Evolutionary conservation across 2,888 invertebrate species (phyloP), one percentile per base, ranked within the genome.

Genomic region (Platerodrilus igneus): DNA sequence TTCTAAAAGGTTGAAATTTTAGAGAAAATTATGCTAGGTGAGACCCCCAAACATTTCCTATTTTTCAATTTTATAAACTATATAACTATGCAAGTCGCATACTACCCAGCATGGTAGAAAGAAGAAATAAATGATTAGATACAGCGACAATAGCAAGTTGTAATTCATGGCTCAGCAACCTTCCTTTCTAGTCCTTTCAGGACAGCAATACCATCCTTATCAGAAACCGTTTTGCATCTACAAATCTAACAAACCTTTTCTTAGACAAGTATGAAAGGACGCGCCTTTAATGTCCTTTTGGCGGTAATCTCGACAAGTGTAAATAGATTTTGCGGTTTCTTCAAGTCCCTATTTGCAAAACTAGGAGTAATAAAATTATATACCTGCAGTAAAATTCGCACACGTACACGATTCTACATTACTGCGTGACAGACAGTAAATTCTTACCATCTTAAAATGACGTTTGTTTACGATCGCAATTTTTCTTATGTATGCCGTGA

Each of bases 81-180:
- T n/a, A n/a, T n/a, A n/a, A n/a, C n/a, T n/a, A n/a, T n/a, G n/a
- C 41, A 37, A 41, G 46, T 42, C 42, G 35, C 35, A n/a, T n/a
- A n/a, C n/a, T n/a, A n/a, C n/a, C n/a, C n/a, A n/a, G n/a, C 23
- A 41, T 47, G 47, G 32, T 32, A 22, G 11, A 31, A 32, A 23
- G 17, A 39, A 27, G 47, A 44, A 47, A 44, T 47, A 44, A 41
- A 16, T 25, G 35, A 8, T 41, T 44, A 34, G 44, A 47, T 47
- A 47, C 44, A 41, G 44, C 41, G 41, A 36, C 46, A 42, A 36
- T 46, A 31, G 36, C 39, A n/a, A n/a, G n/a, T n/a, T 39, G 42
- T 32, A 42, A 41, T 31, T 41, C 37, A 36, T 34, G 36, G 36
- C 36, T 37, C 32, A 33, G 30, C 40, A 45, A 40, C 44, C 40